Conservation (phyloP, 2,113 vertebrate genomes). For the Bungarus multicinctus region DNA sequence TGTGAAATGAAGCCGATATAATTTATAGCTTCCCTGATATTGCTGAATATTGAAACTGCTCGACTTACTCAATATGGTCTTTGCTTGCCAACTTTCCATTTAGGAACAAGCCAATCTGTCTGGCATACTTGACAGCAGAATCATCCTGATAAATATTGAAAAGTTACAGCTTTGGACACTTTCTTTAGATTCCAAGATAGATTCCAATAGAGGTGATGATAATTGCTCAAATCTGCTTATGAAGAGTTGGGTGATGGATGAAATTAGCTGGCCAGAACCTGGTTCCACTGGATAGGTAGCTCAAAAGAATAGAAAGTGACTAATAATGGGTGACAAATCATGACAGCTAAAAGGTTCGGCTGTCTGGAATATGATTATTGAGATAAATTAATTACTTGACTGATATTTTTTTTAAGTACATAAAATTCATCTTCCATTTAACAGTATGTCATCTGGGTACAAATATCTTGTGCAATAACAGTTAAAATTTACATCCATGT, state of each 20-base stretch:
- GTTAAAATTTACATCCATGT: no score
- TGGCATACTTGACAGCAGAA: conserved; percentile 6
- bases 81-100: neutral
- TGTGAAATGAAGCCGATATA: conserved; percentile 29
- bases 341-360: neutral
- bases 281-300: neutral
- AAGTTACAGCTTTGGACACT: neutral
- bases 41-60: conserved; percentile 16
- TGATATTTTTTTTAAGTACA: neutral
- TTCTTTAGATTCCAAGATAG: neutral
- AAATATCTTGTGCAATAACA: no score
- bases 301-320: neutral
- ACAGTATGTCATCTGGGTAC: no score
- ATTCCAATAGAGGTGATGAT: neutral
- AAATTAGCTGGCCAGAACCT: neutral
- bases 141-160: neutral
- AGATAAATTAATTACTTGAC: neutral
- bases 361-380: neutral
- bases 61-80: neutral
- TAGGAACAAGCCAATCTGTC: conserved; percentile 21
- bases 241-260: neutral
- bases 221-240: neutral
- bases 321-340: neutral
- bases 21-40: conserved; percentile 4
- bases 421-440: no score